Evolutionary conservation across 2,797 vertebrate species (phyloP).

Genomic region (Epinephelus awoara): DNA sequence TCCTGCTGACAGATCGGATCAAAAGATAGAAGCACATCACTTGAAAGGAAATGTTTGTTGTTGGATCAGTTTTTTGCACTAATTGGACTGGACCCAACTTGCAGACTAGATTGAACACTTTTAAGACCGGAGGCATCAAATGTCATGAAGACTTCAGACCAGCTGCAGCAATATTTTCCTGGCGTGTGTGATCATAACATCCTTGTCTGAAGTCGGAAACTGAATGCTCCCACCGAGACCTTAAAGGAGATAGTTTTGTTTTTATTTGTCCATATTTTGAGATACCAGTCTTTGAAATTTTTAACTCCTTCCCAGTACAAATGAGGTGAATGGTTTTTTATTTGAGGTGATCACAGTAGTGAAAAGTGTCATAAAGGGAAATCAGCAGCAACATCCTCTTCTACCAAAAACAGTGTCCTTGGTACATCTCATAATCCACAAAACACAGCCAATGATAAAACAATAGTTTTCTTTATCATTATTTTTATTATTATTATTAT

Average conservation of each 20-base stretch:
- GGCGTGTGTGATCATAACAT: neutral
- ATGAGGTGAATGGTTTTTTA: neutral
- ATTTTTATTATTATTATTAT: no score
- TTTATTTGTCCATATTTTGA: neutral
- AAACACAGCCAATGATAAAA: neutral
- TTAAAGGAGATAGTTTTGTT: neutral
- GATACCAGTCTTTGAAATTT: neutral
- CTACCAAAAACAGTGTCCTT: neutral
- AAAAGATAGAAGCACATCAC: neutral
- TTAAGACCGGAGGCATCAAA: neutral
- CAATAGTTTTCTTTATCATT: neutral
- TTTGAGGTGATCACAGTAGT: neutral
- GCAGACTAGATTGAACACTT: neutral
- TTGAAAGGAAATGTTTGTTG: slow-evolving; percentile 21
- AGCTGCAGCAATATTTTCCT: neutral
- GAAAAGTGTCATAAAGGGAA: neutral
- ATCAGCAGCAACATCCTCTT: neutral
- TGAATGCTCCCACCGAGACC: no score
- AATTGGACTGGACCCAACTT: slow-evolving; percentile 12
- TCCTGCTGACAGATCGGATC: neutral
- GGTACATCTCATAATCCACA: neutral
- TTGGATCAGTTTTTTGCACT: neutral
- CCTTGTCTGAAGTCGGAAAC: neutral
- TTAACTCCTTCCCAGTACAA: neutral
- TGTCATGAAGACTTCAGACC: neutral